Base-by-base conservation (phyloP, 2,797 vertebrate genomes). In the Notolepis coatsorum region DNA sequence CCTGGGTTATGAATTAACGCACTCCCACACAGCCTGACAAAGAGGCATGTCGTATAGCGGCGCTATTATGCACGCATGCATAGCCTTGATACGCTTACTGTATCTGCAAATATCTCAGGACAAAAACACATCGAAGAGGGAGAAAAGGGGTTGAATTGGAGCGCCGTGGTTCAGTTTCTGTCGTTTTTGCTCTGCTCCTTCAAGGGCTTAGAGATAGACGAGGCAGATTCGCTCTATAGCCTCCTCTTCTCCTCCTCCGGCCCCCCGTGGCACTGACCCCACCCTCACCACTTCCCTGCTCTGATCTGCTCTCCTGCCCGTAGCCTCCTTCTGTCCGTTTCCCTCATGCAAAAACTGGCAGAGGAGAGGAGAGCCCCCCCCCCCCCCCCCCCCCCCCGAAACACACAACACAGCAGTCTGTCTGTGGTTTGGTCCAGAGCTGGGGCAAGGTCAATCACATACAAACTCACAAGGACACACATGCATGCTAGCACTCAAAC, bases 1-100 rank as follows among this genome's bases (percentile, higher is more conserved):
- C 85, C 62, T 43, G 67, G 84, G 88, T 88, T 80, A 86, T 84
- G 84, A 87, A 89, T 88, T 87, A 90, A 81, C 84, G 79, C 84
- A 87, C 87, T 84, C 88, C 87, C 84, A 90, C 86, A 71, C 84
- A 88, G 71, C 80, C n/a, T 68, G 70, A 84, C 74, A 83, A 68
- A 87, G 77, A 77, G 81, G 79, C 72, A 13, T 64, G 75, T 37
- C 84, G 73, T 18, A 10, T 23, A 63, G 74, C 66, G 75, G n/a
- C n/a, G n/a, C n/a, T 65, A 85, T 82, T 81, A 84, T 61, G 50
- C 66, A 23, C 23, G 17, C 27, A 33, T 15, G 73, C 77, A n/a
- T 20, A 33, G 9, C 30, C 80, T 78, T 75, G 71, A 87, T 86
- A 81, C 76, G 82, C 74, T 82, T n/a, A n/a, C n/a, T n/a, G n/a